Conservation (phyloP, 2,113 vertebrate genomes). For the Artemisiospiza belli region DNA sequence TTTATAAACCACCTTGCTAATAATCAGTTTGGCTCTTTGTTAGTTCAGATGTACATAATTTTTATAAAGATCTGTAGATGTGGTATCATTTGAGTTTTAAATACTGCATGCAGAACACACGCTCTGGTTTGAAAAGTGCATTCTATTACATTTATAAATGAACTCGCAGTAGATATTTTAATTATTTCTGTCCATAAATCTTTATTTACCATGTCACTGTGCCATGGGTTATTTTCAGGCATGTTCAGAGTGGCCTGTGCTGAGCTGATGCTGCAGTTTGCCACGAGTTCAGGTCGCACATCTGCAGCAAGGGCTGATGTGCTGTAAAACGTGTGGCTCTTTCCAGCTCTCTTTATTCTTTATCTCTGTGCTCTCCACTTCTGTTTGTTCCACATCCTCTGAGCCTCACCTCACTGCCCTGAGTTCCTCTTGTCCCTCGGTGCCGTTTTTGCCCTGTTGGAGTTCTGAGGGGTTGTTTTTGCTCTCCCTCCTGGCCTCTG, state of each 20-base stretch:
- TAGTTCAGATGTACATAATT: background rate
- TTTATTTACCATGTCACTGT: background rate
- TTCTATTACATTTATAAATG: background rate
- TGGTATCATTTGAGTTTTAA: background rate
- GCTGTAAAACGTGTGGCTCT: background rate
- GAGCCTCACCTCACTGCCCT: slow-evolving; percentile 26
- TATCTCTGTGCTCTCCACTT: background rate
- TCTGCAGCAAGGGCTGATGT: background rate
- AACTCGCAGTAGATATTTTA: background rate
- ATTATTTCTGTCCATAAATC: background rate
- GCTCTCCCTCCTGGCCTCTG: background rate
- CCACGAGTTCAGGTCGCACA: background rate
- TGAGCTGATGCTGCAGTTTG: background rate
- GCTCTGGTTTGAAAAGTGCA: background rate
- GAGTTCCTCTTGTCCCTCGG: background rate
- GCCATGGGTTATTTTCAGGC: background rate
- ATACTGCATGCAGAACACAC: background rate
- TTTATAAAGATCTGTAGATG: background rate
- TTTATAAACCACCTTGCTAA: background rate
- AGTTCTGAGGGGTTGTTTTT: slow-evolving; percentile 4
- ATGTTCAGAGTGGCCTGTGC: background rate
- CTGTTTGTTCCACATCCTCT: slow-evolving; percentile 20
- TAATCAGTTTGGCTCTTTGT: background rate
- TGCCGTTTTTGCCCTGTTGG: background rate
- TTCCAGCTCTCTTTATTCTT: background rate